Base-by-base conservation (phyloP, 2,113 vertebrate genomes). In the Otocyon megalotis region DNA sequence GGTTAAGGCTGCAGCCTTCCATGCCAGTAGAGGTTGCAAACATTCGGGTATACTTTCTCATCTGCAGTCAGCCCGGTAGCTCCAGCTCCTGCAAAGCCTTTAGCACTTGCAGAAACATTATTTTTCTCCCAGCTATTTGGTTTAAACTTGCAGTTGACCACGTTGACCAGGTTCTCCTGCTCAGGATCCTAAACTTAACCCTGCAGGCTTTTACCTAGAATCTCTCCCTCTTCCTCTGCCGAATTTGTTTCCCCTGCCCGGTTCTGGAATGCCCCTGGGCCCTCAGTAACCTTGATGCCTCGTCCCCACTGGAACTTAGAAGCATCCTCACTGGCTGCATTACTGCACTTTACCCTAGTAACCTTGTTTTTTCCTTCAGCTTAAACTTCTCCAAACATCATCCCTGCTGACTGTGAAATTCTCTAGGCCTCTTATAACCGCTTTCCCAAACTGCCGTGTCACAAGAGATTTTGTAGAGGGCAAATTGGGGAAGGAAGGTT, bases 371-470 rank as follows among this genome's bases (percentile, higher is more conserved):
- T 88, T 8, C 81, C 94, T 94, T 97, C 72, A 60, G 7, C 81
- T 94, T 72, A 91, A 97, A 98, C 96, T 97, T 98, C 91, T 94
- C 50, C 96, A 67, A 96, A 93, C 69, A 58, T 14, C 74, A 24
- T 35, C 8, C 94, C 88, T 50, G 3, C 65, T 30, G 76, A 82
- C 22, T 32, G 90, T 90, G 48, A 71, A 69, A 77, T 88, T 85
- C 71, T 48, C 81, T n/a, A 53, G 56, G 30, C n/a, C 60, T 86
- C 35, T 82, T 82, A 2, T 15, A 69, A 48, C 4, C 53, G 54
- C 82, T 22, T 93, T 90, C 30, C 16, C n/a, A 89, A 20, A 26
- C 48, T 1, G 0, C 35, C 2, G 8, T 1, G 7, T 35, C 13
- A 14, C 7, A 1, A 60, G 58, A 96, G 26, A 5, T 2, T 65